These are phyloP conservation scores for Hylia prasina DNA, from an alignment of 2,113 vertebrate species.

Conservation along the genomic window DNA sequence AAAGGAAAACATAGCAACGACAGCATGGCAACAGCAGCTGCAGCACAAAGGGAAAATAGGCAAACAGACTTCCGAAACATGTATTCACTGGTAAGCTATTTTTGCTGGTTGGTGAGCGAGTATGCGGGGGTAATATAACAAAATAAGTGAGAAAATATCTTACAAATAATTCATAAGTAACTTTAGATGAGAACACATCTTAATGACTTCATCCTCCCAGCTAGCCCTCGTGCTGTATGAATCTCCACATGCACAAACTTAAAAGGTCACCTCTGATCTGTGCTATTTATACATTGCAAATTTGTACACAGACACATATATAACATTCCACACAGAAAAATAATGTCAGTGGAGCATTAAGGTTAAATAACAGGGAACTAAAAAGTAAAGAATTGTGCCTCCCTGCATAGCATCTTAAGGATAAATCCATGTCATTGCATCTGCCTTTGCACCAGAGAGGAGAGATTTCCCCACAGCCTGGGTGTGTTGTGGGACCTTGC, in stretches of 20 bases:
- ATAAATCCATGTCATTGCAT: not conserved
- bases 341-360: not conserved
- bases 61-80: conserved; percentile 45
- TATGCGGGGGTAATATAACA: conserved; percentile 5
- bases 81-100: conserved; percentile 26
- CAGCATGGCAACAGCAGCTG: conserved; percentile 67
- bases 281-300: not conserved
- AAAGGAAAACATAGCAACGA: conserved; percentile 61
- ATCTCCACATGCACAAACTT: not conserved
- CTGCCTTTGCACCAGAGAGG: not conserved
- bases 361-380: not conserved
- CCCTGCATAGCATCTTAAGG: not conserved
- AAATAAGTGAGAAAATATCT: conserved; percentile 48
- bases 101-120: conserved; percentile 41
- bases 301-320: not conserved
- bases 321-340: not conserved
- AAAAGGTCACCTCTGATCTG: conserved; percentile 47
- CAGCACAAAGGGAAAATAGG: conserved; percentile 45
- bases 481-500: not conserved
- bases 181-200: not conserved
- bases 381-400: not conserved
- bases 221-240: not conserved
- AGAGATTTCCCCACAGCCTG: not conserved
- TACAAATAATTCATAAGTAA: conserved; percentile 55
- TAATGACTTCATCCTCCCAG: conserved; percentile 27